phyloP scores from a whole-genome alignment of 2,113 vertebrate genomes.

The Sclerurus mexicanus region DNA sequence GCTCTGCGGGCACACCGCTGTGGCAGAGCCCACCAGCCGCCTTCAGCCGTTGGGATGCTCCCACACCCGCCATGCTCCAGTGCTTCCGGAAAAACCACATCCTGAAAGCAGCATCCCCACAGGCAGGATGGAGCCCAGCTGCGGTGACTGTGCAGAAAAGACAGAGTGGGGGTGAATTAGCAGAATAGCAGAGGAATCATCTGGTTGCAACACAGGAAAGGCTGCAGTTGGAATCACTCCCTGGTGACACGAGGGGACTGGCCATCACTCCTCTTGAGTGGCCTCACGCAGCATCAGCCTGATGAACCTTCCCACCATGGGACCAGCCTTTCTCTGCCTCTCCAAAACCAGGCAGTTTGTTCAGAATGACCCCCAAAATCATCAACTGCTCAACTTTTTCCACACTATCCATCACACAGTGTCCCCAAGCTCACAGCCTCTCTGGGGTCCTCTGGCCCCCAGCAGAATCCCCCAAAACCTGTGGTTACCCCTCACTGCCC shows the following conservation, averaged over 20 bases:
- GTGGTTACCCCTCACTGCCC: neutral
- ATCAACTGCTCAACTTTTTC: neutral
- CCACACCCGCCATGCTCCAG: rapidly evolving
- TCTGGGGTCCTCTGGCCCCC: neutral
- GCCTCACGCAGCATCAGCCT: neutral
- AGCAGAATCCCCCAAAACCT: neutral
- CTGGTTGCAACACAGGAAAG: neutral
- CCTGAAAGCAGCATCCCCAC: neutral
- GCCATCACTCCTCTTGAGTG: neutral
- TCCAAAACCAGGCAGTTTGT: neutral
- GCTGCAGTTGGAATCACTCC: neutral
- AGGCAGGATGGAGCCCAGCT: neutral
- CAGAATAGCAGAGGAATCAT: rapidly evolving
- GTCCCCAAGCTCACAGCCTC: neutral
- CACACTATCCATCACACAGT: rapidly evolving
- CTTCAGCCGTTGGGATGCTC: neutral
- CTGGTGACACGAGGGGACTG: neutral
- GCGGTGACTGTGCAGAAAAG: neutral
- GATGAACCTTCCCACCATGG: rapidly evolving
- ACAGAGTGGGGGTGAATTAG: neutral
- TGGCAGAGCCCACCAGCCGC: neutral
- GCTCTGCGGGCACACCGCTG: neutral
- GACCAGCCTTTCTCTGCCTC: neutral
- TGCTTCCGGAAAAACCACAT: slow-evolving; percentile 11
- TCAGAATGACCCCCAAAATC: neutral